A percentile compares a stretch with the other conserved stretches of the same genome.
Conservation (phyloP, 2,888 invertebrate genomes). For the Caenorhabditis sulstoni region DNA sequence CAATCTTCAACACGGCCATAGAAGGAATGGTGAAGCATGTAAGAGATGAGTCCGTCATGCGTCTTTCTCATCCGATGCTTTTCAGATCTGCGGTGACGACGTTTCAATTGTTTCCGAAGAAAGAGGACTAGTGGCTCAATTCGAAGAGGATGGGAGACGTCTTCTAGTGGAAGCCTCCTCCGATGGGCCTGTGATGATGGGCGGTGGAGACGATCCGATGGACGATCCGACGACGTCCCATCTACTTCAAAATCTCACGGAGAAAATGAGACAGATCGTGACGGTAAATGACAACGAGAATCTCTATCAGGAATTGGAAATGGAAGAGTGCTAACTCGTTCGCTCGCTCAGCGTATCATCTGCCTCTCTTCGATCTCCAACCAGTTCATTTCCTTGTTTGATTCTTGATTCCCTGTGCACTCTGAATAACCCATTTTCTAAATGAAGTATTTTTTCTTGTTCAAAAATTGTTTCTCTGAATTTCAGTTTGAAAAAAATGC, state of each 20-base stretch:
- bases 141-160: conserved; percentile 59
- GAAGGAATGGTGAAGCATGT: conserved; percentile 63
- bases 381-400: conserved; percentile 24
- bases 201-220: conserved; percentile 39
- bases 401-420: conserved; percentile 1
- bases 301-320: conserved; percentile 24
- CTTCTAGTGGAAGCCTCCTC: conserved; percentile 37
- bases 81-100: conserved; percentile 66
- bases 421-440: neutral
- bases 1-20: conserved; percentile 35
- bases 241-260: conserved; percentile 59
- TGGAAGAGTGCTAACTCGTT: conserved; percentile 27
- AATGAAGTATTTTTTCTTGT: too few relatives aligned
- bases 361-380: conserved; percentile 37
- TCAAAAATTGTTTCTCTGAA: too few relatives aligned
- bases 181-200: conserved; percentile 27
- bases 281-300: conserved; percentile 22
- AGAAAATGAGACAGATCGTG: conserved; percentile 57
- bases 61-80: neutral
- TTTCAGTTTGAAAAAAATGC: too few relatives aligned
- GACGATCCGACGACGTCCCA: conserved; percentile 60
- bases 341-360: neutral
- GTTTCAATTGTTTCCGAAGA: conserved; percentile 36
- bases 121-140: conserved; percentile 41
- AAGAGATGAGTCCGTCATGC: conserved; percentile 1